Evolutionary conservation across 1,140 invertebrate genomes (phyloP).

Genomic region (Eubasilissa regina): DNA sequence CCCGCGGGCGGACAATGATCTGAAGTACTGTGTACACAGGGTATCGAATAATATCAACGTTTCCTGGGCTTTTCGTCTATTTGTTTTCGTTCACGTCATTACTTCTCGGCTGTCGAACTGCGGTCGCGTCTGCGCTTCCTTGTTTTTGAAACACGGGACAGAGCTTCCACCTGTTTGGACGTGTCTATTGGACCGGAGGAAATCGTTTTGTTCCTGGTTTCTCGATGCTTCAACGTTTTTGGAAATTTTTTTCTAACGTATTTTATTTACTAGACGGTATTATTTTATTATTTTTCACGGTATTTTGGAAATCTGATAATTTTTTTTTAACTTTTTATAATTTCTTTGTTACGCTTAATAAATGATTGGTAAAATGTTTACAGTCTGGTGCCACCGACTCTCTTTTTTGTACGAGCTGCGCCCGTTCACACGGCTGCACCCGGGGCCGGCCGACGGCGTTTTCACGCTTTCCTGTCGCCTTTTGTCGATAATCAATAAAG

Average conservation of each 20-base stretch:
- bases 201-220: conserved; percentile 1
- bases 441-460: not conserved
- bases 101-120: not conserved
- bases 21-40: not conserved
- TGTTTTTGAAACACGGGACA: not conserved
- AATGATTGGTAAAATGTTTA: not conserved
- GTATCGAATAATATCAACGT: not conserved
- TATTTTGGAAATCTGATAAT: not conserved
- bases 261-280: not conserved
- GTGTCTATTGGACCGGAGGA: conserved; percentile 10
- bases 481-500: conserved; percentile 25
- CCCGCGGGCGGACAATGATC: not conserved
- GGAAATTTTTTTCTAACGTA: not conserved
- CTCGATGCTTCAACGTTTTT: not conserved
- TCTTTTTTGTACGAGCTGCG: not conserved
- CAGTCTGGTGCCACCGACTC: not conserved
- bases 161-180: not conserved
- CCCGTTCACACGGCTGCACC: not conserved
- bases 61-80: no score
- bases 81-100: no score
- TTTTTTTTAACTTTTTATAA: not conserved
- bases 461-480: conserved; percentile 1
- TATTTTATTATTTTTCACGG: not conserved
- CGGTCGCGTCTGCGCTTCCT: not conserved
- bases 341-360: no score